Percentiles rank a stretch among this genome's conserved stretches.
Conservation (phyloP, 2,888 invertebrate genomes). For the Cantharis rufa region DNA sequence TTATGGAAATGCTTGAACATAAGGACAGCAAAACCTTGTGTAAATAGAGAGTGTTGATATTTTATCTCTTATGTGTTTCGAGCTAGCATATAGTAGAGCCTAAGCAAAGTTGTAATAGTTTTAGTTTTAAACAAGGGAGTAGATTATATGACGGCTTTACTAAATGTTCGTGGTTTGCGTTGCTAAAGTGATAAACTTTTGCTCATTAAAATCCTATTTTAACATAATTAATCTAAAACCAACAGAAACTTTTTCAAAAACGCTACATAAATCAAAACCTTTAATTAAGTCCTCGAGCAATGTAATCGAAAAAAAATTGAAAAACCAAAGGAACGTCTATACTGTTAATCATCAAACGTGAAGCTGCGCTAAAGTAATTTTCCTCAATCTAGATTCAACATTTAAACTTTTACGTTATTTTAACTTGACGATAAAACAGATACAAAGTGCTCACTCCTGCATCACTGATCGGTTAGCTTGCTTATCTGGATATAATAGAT, state of each 20-base stretch:
- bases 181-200: neutral
- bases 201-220: neutral
- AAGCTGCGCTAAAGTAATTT: too few species aligned
- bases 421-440: too few species aligned
- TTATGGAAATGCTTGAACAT: neutral
- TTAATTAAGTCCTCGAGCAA: too few species aligned
- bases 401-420: too few species aligned
- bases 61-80: conserved; percentile 8
- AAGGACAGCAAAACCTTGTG: conserved; percentile 6
- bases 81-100: neutral
- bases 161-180: neutral
- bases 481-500: too few species aligned
- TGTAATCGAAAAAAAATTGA: too few species aligned
- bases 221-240: neutral
- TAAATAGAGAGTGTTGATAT: conserved; percentile 12
- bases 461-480: too few species aligned
- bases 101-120: neutral
- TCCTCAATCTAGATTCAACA: too few species aligned
- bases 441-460: too few species aligned
- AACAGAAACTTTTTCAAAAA: neutral
- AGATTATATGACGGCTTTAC: neutral
- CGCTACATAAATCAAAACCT: neutral
- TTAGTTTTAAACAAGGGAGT: neutral
- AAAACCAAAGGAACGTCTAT: too few species aligned
- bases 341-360: too few species aligned